phyloP scores from a whole-genome alignment of 2,113 vertebrate species.

The Cheilinus undulatus region DNA sequence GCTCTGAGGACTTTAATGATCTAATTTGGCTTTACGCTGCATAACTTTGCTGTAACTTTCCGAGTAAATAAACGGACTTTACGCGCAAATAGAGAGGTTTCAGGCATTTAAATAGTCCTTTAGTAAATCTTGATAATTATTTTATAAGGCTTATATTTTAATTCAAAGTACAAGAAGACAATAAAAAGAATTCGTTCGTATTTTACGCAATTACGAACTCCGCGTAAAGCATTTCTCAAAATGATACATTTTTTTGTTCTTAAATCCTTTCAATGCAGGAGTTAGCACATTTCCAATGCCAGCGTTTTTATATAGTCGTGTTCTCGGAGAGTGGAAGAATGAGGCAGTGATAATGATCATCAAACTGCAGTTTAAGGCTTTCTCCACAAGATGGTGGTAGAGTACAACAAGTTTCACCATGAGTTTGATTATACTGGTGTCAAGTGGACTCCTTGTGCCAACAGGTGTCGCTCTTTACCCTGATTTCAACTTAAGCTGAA shows the following conservation, averaged over 20 bases:
- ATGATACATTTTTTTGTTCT: neutral
- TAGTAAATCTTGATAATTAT: neutral
- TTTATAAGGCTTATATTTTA: neutral
- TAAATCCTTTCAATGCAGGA: neutral
- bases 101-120: neutral
- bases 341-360: neutral
- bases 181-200: neutral
- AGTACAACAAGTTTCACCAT: neutral
- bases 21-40: neutral
- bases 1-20: neutral
- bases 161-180: neutral
- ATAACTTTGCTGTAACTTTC: too few relatives aligned
- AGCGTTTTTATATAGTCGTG: too few relatives aligned
- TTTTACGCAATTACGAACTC: neutral
- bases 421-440: rapidly evolving
- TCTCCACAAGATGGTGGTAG: conserved; percentile 21
- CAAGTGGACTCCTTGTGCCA: neutral
- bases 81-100: neutral
- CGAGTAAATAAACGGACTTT: neutral
- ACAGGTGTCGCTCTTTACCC: conserved; percentile 49
- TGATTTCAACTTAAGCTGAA: neutral
- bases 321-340: too few relatives aligned
- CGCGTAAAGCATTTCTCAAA: neutral
- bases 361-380: neutral
- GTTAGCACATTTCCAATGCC: neutral